Evolutionary conservation across 2,113 vertebrate species (phyloP).

Genomic region (Aramus guarauna): DNA sequence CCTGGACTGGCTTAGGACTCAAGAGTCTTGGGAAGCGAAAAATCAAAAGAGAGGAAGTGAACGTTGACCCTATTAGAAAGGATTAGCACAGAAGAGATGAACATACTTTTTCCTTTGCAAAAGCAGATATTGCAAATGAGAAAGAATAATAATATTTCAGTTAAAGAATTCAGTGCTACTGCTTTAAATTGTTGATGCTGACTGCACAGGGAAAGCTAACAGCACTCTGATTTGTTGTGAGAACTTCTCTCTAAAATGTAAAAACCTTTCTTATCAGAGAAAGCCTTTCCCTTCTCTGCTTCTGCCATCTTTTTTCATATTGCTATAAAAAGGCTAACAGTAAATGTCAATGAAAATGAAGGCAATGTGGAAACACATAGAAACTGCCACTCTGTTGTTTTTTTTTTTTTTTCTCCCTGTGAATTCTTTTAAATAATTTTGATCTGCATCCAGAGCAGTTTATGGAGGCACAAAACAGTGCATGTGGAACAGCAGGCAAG

Average conservation of each 20-base stretch:
- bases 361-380: not conserved
- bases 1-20: not conserved
- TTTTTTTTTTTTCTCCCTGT: not conserved
- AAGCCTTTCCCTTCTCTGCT: not conserved
- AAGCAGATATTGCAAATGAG: not conserved
- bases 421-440: slow-evolving; percentile 53
- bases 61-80: not conserved
- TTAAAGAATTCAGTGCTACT: not conserved
- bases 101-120: not conserved
- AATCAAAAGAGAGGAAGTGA: not conserved
- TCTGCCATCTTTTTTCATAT: slow-evolving; percentile 26
- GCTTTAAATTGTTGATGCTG: slow-evolving; percentile 14
- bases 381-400: not conserved
- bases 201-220: not conserved
- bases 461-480: slow-evolving; percentile 28
- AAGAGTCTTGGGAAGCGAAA: not conserved
- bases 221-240: not conserved
- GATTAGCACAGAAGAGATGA: not conserved
- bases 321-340: slow-evolving; percentile 37
- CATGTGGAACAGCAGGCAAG: slow-evolving; percentile 41
- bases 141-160: not conserved
- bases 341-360: slow-evolving; percentile 41
- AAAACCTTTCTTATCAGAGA: slow-evolving; percentile 5
- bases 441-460: slow-evolving; percentile 48
- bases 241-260: slow-evolving; percentile 24